Conservation (phyloP, 92 coral and sea anemone genomes). For the Palythoa grandiflora region DNA sequence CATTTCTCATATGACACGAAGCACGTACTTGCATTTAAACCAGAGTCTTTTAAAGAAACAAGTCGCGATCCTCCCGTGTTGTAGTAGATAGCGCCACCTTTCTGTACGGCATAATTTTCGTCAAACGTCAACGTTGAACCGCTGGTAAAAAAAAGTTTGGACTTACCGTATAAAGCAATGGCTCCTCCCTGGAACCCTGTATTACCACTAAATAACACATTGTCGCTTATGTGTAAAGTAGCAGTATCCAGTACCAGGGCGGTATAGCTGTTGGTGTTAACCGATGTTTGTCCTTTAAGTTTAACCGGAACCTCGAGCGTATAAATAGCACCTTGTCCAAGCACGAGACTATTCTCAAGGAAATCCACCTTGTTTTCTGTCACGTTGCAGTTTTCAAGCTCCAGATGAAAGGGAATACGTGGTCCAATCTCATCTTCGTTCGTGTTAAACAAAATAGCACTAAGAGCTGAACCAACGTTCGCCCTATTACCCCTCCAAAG, state of each 20-base stretch:
- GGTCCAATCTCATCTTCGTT: constrained; percentile 83
- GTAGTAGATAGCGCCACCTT: constrained; percentile 87
- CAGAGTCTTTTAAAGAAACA: constrained; percentile 78
- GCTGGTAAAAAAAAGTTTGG: constrained; percentile 66
- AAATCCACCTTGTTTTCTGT: constrained; percentile 58
- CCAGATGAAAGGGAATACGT: constrained; percentile 58
- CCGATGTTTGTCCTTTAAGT: constrained; percentile 55
- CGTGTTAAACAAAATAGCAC: constrained; percentile 68
- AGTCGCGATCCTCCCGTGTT: constrained; percentile 85
- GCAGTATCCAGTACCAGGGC: constrained; percentile 83
- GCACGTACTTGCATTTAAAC: constrained; percentile 72
- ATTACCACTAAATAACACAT: constrained; percentile 64
- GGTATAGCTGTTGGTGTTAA: constrained; percentile 73
- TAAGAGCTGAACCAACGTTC: constrained; percentile 78
- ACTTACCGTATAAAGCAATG: constrained; percentile 89
- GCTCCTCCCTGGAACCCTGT: constrained; percentile 89
- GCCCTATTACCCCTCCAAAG: constrained; percentile 65
- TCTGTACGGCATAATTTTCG: constrained; percentile 68
- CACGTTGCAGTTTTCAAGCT: constrained; percentile 54
- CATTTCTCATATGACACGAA: constrained; percentile 77
- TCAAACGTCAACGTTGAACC: constrained; percentile 67
- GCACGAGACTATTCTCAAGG: constrained; percentile 50
- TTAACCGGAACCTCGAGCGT: constrained; percentile 73
- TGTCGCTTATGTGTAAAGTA: constrained; percentile 65
- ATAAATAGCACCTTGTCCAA: constrained; percentile 81